Evolutionary conservation across 2,888 invertebrate genomes (phyloP).

Genomic region (Xylota segnis): DNA sequence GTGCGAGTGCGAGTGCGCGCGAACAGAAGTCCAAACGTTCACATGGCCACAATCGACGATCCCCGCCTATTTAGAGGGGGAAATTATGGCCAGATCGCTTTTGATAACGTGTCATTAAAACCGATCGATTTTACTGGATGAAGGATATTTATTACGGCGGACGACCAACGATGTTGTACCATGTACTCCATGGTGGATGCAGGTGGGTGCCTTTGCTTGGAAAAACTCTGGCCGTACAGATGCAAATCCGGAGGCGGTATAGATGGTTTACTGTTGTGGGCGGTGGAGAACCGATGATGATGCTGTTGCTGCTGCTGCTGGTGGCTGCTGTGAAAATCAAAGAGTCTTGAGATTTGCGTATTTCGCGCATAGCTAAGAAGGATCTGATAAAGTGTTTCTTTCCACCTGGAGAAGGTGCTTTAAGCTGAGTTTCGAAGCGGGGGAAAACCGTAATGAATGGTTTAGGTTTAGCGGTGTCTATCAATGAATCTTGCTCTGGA

Average conservation of each 20-base stretch:
- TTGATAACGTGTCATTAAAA: constrained; percentile 81
- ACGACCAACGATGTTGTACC: constrained; percentile 35
- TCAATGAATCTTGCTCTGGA: constrained; percentile 48
- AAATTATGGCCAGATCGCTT: constrained; percentile 81
- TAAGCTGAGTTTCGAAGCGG: constrained; percentile 14
- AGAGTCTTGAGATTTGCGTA: constrained; percentile 52
- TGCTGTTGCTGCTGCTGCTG: constrained; percentile 34
- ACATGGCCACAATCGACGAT: constrained; percentile 59
- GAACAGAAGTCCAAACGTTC: constrained; percentile 75
- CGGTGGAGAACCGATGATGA: constrained; percentile 58
- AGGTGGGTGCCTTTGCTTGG: constrained; percentile 65
- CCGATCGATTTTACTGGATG: constrained; percentile 79
- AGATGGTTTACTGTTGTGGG: constrained; percentile 71
- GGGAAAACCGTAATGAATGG: constrained; percentile 59
- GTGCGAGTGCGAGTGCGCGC: constrained; percentile 13
- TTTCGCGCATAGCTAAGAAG: constrained; percentile 53
- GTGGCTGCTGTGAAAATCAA: constrained; percentile 37
- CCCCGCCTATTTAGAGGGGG: constrained; percentile 76
- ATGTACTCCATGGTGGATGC: constrained; percentile 30
- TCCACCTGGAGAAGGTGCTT: constrained; percentile 39
- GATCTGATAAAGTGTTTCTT: constrained; percentile 61
- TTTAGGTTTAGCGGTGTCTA: constrained; percentile 43
- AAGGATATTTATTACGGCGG: constrained; percentile 67
- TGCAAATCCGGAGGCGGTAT: constrained; percentile 71
- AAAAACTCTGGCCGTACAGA: constrained; percentile 50